Base-by-base conservation (phyloP, 2,888 invertebrate genomes). In the Heliconius sara region DNA sequence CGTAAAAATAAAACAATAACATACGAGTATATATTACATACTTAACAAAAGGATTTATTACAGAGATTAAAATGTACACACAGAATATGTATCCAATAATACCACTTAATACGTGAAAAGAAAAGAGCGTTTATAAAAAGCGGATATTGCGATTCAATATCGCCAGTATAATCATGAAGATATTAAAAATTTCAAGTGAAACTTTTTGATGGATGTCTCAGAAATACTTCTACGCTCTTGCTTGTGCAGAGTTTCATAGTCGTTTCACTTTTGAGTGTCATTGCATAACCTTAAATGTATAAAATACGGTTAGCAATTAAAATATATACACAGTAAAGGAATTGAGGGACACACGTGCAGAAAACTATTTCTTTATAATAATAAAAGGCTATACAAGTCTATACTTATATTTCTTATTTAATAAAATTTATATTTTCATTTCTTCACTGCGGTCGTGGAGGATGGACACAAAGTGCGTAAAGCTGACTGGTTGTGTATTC, bases 71-170 rank as follows among this genome's bases (percentile, higher is more conserved):
- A 52, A 52, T 52, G 9, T n/a, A n/a, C n/a, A 12, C 12, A 68
- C 68, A 39, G 9, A 22, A 68, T 13, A 19, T 68, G 12, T 68
- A 60, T 60, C n/a, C 60, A 39, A 68, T 67, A 67, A 34, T n/a
- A 67, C 34, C 25, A 25, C n/a, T 13, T 39, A 68, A 68, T 70
- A 70, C 7, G 13, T 27, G 43, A 27, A 70, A 68, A 70, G 80
- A 80, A 80, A 74, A 80, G 81, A 80, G 78, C 77, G 80, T 47
- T 77, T 80, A 81, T 79, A 78, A 72, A 76, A 57, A 79, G 66
- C 84, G 83, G 84, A 84, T 85, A 85, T 85, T 85, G 80, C 83
- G 81, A 80, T 83, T 77, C 78, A 74, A 80, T 81, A 77, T 82
- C 84, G 77, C 78, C 77, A 43, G 70, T 70, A 70, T 47, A 25